Percentiles rank a stretch among this genome's conserved stretches.
These are phyloP conservation scores for Euproctis similis DNA, from an alignment of 2,888 invertebrate species.

Conservation along the genomic window DNA sequence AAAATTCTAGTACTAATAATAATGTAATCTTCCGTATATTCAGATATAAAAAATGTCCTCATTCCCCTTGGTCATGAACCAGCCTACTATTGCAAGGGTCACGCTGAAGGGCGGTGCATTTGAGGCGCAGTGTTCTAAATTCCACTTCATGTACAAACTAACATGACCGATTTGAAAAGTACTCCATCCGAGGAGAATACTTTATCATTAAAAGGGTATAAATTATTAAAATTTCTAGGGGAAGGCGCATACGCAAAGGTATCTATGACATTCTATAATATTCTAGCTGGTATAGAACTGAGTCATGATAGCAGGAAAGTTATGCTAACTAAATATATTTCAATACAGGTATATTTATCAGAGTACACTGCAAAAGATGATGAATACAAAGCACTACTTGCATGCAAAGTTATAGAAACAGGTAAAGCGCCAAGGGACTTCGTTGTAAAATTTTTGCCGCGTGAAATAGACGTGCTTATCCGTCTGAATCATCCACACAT, in stretches of 20 bases:
- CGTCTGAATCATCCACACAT: slow-evolving; percentile 86
- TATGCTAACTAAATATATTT: not conserved
- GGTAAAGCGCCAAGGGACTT: slow-evolving; percentile 85
- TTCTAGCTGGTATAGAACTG: not conserved
- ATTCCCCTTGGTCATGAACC: slow-evolving; percentile 30
- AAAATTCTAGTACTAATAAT: slow-evolving; percentile 19
- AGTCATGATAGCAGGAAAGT: not conserved
- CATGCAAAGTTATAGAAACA: slow-evolving; percentile 86
- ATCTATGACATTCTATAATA: not conserved
- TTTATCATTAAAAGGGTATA: slow-evolving; percentile 75
- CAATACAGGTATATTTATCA: slow-evolving; percentile 55
- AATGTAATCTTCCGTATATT: slow-evolving; percentile 8
- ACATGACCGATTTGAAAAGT: slow-evolving; percentile 64
- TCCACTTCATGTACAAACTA: slow-evolving; percentile 38
- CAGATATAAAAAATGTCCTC: slow-evolving; percentile 48
- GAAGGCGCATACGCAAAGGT: slow-evolving; percentile 90
- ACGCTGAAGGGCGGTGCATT: slow-evolving; percentile 25
- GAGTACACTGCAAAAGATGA: slow-evolving; percentile 51
- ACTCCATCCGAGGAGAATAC: slow-evolving; percentile 65
- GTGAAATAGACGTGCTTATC: slow-evolving; percentile 86
- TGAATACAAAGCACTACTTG: slow-evolving; percentile 53
- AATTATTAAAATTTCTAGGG: slow-evolving; percentile 78
- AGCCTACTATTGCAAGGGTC: slow-evolving; percentile 25
- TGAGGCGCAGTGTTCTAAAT: slow-evolving; percentile 30
- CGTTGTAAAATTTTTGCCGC: slow-evolving; percentile 85